Base-by-base conservation (phyloP, 2,888 invertebrate genomes). In the Busseola fusca region DNA sequence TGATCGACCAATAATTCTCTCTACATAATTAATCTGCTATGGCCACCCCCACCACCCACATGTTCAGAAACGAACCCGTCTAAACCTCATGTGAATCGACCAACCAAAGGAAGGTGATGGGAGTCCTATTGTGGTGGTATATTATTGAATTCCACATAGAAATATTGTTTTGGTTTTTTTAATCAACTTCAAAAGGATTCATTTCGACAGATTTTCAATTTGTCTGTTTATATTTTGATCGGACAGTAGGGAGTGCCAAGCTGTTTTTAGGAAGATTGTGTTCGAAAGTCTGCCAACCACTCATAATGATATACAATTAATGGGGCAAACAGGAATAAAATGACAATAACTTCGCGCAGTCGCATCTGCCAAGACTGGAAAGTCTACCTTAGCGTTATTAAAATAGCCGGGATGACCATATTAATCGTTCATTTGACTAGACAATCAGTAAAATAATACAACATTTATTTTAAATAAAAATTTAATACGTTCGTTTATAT, bases 401-500 rank as follows among this genome's bases (percentile, higher is more conserved):
- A 50, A 63, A 50, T 0, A 57, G 14, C 34, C 12, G 3, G 21
- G 3, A 42, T n/a, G 37, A 40, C 21, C n/a, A 14, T 40, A 52
- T 21, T 14, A 67, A 14, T 50, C 10, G 16, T 27, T 27, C 10
- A 42, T 3, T 34, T n/a, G 9, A n/a, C 9, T 5, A 52, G n/a
- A 60, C 0, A 60, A 12, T 34, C 6, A 9, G 12, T 25, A 54
- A 72, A 78, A 71, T 27, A 48, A 76, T 57, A 80, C 30, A 52
- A 57, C 12, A 42, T 45, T 37, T 34, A 25, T 30, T 68, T 64
- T 77, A 84, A 84, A 88, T 87, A 87, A 76, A 87, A 89, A 87
- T 88, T 84, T 87, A 86, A 85, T 87, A 84, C 73, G 78, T 84
- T 86, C 79, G 79, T 86, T 87, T 86, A 84, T 87, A 86, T 81